Evolutionary conservation across 2,888 invertebrate genomes (phyloP).

Genomic region (Xanthorhoe designata): DNA sequence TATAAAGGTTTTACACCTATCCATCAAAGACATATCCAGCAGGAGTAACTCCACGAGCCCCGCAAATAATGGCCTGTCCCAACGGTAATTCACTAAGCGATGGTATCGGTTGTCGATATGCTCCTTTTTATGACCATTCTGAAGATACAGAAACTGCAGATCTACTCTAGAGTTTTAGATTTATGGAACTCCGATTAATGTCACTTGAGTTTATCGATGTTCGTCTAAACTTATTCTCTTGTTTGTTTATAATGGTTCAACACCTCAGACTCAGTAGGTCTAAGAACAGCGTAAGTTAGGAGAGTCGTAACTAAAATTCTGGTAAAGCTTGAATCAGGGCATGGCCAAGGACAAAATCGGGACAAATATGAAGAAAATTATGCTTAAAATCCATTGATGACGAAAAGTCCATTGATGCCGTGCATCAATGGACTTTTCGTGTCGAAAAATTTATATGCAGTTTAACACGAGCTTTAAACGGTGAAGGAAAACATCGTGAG

Average conservation of each 20-base stretch:
- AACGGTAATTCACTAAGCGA: constrained; percentile 79
- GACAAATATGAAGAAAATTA: no score
- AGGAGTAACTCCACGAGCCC: constrained; percentile 48
- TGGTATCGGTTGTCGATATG: constrained; percentile 78
- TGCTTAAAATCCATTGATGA: no score
- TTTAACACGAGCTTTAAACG: no score
- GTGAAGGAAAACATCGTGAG: no score
- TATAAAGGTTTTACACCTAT: neutral
- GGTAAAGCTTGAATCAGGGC: neutral
- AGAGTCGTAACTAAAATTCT: neutral
- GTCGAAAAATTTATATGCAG: no score
- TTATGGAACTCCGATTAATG: constrained; percentile 31
- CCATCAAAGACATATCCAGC: constrained; percentile 52
- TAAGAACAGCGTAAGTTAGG: neutral
- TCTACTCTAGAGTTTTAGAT: constrained; percentile 50
- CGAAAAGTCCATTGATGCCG: no score
- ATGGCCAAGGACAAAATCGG: no score
- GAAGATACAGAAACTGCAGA: constrained; percentile 68
- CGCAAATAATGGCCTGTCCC: constrained; percentile 69
- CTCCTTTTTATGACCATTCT: constrained; percentile 76
- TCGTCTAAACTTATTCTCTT: constrained; percentile 15
- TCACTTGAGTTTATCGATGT: constrained; percentile 27
- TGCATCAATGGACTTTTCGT: no score
- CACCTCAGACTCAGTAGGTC: neutral
- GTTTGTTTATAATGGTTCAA: constrained; percentile 13